Conservation (phyloP, 2,113 vertebrate species). For the Ophthalmolycus amberensis region DNA sequence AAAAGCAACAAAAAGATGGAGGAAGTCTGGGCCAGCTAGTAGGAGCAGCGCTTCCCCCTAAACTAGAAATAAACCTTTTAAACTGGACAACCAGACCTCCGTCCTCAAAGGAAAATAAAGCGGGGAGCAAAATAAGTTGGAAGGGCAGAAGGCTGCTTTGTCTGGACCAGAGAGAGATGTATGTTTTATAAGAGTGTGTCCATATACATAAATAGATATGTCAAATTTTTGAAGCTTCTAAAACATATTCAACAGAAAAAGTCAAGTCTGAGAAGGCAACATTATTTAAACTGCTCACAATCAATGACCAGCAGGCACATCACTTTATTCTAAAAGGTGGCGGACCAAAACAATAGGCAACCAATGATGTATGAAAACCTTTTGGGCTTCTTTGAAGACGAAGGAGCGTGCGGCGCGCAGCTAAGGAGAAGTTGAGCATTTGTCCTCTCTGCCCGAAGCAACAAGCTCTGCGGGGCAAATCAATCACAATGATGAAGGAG, state of each 20-base stretch:
- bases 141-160: too few species aligned
- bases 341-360: not conserved
- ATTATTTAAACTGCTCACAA: not conserved
- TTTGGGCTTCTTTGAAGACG: not conserved
- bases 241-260: not conserved
- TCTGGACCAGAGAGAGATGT: too few species aligned
- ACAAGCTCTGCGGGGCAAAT: constrained; percentile 40
- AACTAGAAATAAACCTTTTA: not conserved
- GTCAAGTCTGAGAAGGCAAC: not conserved
- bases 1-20: too few species aligned
- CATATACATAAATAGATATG: not conserved
- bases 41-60: too few species aligned
- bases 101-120: too few species aligned
- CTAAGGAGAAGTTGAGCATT: constrained; percentile 2
- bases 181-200: too few species aligned
- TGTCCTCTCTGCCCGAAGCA: constrained; percentile 4
- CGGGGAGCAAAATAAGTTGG: too few species aligned
- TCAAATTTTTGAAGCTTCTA: not conserved
- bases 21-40: too few species aligned
- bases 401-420: not conserved
- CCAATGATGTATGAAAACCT: not conserved
- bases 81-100: not conserved
- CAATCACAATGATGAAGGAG: constrained; percentile 45
- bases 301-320: not conserved
- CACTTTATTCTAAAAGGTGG: not conserved